phyloP scores from a whole-genome alignment of 1,140 invertebrate species.

The Zaprionus ghesquierei region DNA sequence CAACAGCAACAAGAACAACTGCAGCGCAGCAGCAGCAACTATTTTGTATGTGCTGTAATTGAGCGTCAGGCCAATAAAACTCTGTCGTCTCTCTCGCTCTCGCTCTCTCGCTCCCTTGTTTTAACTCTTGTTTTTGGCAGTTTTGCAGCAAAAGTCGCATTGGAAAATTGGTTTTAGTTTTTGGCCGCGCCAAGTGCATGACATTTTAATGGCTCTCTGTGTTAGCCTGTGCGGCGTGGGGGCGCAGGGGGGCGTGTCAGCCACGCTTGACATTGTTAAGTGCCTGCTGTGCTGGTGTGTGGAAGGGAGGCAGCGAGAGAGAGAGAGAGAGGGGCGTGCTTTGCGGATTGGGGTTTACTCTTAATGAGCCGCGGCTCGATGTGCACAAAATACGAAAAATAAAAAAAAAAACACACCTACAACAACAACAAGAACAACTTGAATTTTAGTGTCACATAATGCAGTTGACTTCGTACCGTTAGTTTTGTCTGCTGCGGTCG shows the following conservation, averaged over 20 bases:
- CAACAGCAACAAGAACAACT: background rate
- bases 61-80: conserved; percentile 47
- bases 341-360: conserved; percentile 12
- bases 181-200: conserved; percentile 65
- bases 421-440: background rate
- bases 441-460: conserved; percentile 24
- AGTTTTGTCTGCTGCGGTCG: background rate
- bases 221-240: background rate
- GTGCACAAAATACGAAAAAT: background rate
- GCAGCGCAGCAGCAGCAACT: conserved; percentile 8
- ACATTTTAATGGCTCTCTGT: conserved; percentile 63
- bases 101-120: conserved; percentile 17
- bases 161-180: conserved; percentile 63
- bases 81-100: conserved; percentile 1
- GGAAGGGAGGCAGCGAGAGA: background rate
- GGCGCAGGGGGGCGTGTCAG: background rate
- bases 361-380: conserved; percentile 36
- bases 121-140: conserved; percentile 40
- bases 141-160: conserved; percentile 30
- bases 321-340: background rate
- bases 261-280: conserved; percentile 60
- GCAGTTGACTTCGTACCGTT: background rate
- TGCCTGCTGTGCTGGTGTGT: conserved; percentile 37
- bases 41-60: conserved; percentile 36
- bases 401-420: background rate